Evolutionary conservation across 2,113 vertebrate genomes (phyloP).

Genomic region (Nipponia nippon): DNA sequence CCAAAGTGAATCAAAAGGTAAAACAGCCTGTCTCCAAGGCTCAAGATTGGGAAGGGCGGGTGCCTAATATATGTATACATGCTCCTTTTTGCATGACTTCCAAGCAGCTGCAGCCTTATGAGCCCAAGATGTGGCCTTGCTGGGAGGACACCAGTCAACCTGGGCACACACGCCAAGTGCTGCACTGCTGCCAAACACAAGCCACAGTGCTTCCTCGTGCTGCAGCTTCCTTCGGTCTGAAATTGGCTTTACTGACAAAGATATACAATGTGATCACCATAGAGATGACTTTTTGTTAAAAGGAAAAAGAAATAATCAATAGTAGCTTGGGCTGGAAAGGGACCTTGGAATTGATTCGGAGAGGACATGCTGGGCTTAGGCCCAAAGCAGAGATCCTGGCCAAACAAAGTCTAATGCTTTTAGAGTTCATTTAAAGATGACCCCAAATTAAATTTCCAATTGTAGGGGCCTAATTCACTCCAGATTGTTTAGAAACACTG

Average conservation of each 20-base stretch:
- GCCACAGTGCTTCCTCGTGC: neutral
- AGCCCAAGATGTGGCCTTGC: neutral
- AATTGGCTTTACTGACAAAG: neutral
- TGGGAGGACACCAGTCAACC: fast-evolving
- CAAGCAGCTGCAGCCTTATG: neutral
- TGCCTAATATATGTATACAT: fast-evolving
- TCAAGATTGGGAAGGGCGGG: fast-evolving
- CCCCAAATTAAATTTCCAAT: constrained; percentile 58
- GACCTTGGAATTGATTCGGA: constrained; percentile 54
- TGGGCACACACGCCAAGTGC: neutral
- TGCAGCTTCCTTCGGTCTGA: neutral
- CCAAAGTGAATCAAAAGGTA: neutral
- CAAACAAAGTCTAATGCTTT: constrained; percentile 45
- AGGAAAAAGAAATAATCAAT: constrained; percentile 21
- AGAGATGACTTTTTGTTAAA: constrained; percentile 39
- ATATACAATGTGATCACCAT: neutral
- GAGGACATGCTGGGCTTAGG: constrained; percentile 37
- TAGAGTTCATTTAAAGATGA: constrained; percentile 58
- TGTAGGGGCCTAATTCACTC: constrained; percentile 12
- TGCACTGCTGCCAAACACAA: neutral
- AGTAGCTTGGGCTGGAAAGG: constrained; percentile 14
- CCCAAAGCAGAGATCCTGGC: constrained; percentile 25
- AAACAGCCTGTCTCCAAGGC: neutral
- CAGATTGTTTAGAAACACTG: constrained; percentile 39
- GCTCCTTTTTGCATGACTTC: fast-evolving